These are phyloP conservation scores for Sipha flava DNA, from an alignment of 1,140 invertebrate genomes.

Conservation along the genomic window DNA sequence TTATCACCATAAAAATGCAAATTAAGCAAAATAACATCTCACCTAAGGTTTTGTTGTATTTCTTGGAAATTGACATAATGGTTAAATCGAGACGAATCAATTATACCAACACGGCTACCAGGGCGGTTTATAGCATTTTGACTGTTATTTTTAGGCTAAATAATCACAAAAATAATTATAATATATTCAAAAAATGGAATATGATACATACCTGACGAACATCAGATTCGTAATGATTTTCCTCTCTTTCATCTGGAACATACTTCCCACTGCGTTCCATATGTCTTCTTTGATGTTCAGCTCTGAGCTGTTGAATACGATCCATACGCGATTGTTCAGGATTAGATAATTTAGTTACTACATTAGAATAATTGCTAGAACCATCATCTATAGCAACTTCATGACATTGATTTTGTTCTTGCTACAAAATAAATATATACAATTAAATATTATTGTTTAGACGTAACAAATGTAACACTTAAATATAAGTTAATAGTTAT, in stretches of 20 bases:
- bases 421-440: background rate
- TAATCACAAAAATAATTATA: constrained; percentile 18
- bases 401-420: constrained; percentile 10
- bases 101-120: constrained; percentile 47
- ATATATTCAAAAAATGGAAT: background rate
- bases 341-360: background rate
- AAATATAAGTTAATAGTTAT: too few relatives aligned
- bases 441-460: too few relatives aligned
- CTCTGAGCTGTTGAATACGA: constrained; percentile 48
- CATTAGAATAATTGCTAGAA: background rate
- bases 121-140: constrained; percentile 47
- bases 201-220: constrained; percentile 42
- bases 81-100: constrained; percentile 55
- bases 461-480: too few relatives aligned
- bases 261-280: constrained; percentile 48
- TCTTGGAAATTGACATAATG: constrained; percentile 79
- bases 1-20: background rate
- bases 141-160: constrained; percentile 10
- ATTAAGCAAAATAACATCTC: constrained; percentile 43
- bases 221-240: constrained; percentile 46
- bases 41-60: constrained; percentile 70
- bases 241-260: constrained; percentile 46
- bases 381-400: background rate
- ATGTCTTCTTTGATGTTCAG: constrained; percentile 50
- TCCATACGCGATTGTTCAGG: constrained; percentile 44